A percentile compares a stretch with the other conserved stretches of the same genome.
These are phyloP conservation scores for Andrena trimmerana DNA, from an alignment of 2,888 invertebrate species.

Conservation along the genomic window DNA sequence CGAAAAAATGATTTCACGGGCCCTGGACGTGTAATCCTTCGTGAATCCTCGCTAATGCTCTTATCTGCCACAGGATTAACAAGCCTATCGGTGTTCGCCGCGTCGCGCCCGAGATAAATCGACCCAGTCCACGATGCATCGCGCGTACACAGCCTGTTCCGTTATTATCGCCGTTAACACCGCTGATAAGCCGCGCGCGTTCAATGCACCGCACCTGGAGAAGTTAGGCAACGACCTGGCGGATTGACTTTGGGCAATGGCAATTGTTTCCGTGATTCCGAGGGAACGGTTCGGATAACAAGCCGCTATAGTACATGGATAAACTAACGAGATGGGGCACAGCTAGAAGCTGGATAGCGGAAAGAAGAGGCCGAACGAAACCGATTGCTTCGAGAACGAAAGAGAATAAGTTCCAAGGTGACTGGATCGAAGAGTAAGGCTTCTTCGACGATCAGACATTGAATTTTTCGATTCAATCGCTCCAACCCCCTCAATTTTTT, in stretches of 20 bases:
- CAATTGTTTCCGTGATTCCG: constrained; percentile 43
- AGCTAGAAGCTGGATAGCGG: not conserved
- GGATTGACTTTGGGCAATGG: constrained; percentile 42
- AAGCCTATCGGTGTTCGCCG: constrained; percentile 32
- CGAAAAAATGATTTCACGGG: constrained; percentile 6
- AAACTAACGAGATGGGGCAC: not conserved
- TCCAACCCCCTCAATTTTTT: not conserved
- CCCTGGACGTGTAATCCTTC: constrained; percentile 12
- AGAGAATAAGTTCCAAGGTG: not conserved
- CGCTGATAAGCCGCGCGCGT: constrained; percentile 46
- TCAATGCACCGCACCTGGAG: constrained; percentile 19
- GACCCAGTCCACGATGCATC: constrained; percentile 32
- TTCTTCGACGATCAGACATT: not conserved
- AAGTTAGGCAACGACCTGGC: constrained; percentile 36
- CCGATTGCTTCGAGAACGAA: not conserved
- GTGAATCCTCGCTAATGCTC: constrained; percentile 19
- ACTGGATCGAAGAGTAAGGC: not conserved
- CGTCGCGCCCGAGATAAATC: constrained; percentile 42
- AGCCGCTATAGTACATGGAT: not conserved
- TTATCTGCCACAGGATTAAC: constrained; percentile 41
- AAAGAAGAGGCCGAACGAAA: not conserved
- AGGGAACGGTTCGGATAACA: constrained; percentile 4
- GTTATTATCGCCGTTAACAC: constrained; percentile 54
- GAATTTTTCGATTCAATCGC: not conserved
- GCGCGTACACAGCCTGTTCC: constrained; percentile 35